phyloP scores from a whole-genome alignment of 2,797 vertebrate species.

The Mionectes olivaceus region DNA sequence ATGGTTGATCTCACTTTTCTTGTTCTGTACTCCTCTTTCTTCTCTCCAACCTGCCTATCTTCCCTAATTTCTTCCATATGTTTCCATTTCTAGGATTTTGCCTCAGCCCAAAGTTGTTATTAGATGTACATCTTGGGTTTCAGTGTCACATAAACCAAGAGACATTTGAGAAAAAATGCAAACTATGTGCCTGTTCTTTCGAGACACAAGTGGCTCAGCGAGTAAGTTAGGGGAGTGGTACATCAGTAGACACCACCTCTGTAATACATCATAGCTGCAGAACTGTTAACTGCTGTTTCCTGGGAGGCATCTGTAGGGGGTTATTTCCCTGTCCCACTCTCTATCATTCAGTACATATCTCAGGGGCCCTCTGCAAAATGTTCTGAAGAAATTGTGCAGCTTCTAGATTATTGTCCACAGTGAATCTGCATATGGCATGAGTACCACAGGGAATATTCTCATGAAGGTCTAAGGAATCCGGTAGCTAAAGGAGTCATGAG shows the following conservation, averaged over 20 bases:
- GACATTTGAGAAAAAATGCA: background rate
- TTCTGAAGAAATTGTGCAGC: background rate
- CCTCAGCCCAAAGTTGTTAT: background rate
- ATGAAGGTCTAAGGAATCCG: constrained; percentile 11
- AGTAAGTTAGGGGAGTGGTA: background rate
- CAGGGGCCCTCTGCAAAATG: constrained; percentile 37
- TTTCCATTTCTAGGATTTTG: background rate
- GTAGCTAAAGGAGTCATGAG: background rate
- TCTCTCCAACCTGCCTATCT: background rate
- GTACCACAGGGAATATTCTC: background rate
- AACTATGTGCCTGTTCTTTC: background rate
- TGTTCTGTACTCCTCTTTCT: background rate
- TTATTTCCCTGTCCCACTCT: background rate
- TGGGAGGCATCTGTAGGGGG: background rate
- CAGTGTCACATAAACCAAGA: background rate
- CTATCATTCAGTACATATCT: background rate
- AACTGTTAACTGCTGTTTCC: constrained; percentile 18
- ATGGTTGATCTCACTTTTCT: background rate
- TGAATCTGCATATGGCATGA: background rate
- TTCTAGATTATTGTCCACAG: background rate
- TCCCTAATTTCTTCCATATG: background rate
- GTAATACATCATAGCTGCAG: background rate
- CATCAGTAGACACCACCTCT: background rate
- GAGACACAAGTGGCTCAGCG: background rate
- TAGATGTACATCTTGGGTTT: background rate